Evolutionary conservation across 1,140 invertebrate genomes (phyloP).

Genomic region (Lordiphosa clarofinis): DNA sequence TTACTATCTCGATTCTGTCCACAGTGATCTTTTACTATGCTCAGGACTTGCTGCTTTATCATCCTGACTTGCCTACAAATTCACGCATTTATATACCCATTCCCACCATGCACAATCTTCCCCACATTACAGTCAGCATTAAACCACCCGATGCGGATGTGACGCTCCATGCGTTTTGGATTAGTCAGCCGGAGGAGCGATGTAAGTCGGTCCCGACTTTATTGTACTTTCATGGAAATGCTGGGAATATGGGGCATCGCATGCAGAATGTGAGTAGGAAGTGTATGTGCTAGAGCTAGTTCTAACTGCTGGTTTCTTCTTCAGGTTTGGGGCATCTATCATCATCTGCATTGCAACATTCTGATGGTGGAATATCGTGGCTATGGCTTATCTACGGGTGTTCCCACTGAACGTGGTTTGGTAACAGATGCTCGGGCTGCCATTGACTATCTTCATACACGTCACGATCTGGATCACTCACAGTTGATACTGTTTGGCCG

Average conservation of each 20-base stretch:
- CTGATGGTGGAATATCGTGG: slow-evolving; percentile 96
- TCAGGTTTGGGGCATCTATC: slow-evolving; percentile 86
- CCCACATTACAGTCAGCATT: slow-evolving; percentile 86
- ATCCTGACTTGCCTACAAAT: slow-evolving; percentile 92
- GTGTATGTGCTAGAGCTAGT: neutral
- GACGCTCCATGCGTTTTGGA: slow-evolving; percentile 91
- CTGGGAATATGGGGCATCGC: slow-evolving; percentile 96
- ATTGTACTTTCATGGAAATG: slow-evolving; percentile 96
- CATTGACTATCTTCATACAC: slow-evolving; percentile 89
- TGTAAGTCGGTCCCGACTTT: slow-evolving; percentile 87
- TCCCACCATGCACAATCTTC: slow-evolving; percentile 90
- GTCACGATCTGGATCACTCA: slow-evolving; percentile 90
- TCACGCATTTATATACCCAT: slow-evolving; percentile 92
- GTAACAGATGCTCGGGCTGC: slow-evolving; percentile 93
- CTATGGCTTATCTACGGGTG: slow-evolving; percentile 95
- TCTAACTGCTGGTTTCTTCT: neutral
- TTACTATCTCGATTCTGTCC: neutral
- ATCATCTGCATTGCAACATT: slow-evolving; percentile 90
- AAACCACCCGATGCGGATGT: slow-evolving; percentile 87
- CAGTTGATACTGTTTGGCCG: slow-evolving; percentile 96
- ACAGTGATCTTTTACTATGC: slow-evolving; percentile 90
- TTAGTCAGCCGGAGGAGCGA: slow-evolving; percentile 87
- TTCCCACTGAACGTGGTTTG: slow-evolving; percentile 91
- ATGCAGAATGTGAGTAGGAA: slow-evolving; percentile 84
- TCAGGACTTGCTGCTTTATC: slow-evolving; percentile 92